Conservation (phyloP, 2,113 vertebrate genomes). For the Toxotes chatareus region DNA sequence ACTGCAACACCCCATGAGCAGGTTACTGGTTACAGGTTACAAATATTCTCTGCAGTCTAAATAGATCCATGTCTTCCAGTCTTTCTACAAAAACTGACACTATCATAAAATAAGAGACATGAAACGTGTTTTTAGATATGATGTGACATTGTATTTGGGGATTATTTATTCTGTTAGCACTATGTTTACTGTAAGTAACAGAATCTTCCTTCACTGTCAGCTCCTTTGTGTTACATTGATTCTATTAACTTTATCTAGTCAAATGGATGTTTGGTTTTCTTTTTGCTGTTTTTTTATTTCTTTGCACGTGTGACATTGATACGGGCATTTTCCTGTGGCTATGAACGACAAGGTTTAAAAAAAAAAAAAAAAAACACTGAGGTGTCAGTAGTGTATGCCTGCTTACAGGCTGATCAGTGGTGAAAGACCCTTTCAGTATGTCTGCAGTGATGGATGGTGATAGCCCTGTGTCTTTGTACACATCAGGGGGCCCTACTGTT, state of each 20-base stretch:
- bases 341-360: slow-evolving; percentile 18
- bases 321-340: slow-evolving; percentile 42
- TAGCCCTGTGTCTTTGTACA: slow-evolving; percentile 87
- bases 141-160: slow-evolving; percentile 40
- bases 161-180: slow-evolving; percentile 18
- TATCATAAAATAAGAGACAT: slow-evolving; percentile 2
- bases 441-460: slow-evolving; percentile 91
- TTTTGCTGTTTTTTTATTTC: slow-evolving; percentile 23
- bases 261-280: neutral
- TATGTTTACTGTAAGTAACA: slow-evolving; percentile 23
- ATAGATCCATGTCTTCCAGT: slow-evolving; percentile 75
- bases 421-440: slow-evolving; percentile 88
- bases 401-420: slow-evolving; percentile 90
- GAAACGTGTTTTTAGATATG: slow-evolving; percentile 30
- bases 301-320: slow-evolving; percentile 32
- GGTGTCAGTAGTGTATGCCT: slow-evolving; percentile 80
- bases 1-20: slow-evolving; percentile 68
- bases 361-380: slow-evolving; percentile 64
- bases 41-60: slow-evolving; percentile 51
- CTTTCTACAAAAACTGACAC: slow-evolving; percentile 31
- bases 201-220: slow-evolving; percentile 5
- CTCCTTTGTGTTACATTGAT: slow-evolving; percentile 44
- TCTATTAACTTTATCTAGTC: slow-evolving; percentile 11
- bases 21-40: slow-evolving; percentile 38
- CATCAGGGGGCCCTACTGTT: slow-evolving; percentile 86